phyloP scores from a whole-genome alignment of 2,797 vertebrate species.

The Octomys mimax region DNA sequence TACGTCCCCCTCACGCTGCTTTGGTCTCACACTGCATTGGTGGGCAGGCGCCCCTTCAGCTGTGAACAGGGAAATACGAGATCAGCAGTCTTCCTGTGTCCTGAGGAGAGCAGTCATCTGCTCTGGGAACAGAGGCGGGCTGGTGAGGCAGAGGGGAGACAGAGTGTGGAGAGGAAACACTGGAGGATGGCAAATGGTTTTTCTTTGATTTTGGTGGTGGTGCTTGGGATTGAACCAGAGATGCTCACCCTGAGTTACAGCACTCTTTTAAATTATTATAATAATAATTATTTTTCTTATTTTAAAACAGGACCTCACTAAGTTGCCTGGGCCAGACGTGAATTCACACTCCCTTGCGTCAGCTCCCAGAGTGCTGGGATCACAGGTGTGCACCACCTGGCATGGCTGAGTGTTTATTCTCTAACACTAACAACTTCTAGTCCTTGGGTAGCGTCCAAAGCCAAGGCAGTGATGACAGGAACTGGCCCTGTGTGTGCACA shows the following conservation, averaged over 20 bases:
- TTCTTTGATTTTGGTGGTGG: neutral
- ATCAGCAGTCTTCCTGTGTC: neutral
- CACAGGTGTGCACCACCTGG: neutral
- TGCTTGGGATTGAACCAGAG: neutral
- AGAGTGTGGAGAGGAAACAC: neutral
- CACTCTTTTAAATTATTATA: neutral
- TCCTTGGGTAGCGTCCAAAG: neutral
- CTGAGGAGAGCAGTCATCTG: neutral
- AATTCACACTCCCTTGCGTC: neutral
- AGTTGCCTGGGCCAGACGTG: neutral
- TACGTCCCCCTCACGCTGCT: neutral
- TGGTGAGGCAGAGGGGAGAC: neutral
- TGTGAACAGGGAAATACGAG: neutral
- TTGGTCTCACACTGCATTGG: neutral
- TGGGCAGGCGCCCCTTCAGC: neutral
- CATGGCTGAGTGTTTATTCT: neutral
- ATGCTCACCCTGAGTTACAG: neutral
- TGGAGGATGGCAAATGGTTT: neutral
- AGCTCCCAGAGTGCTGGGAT: neutral
- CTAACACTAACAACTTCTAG: neutral
- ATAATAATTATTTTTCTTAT: neutral
- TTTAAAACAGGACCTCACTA: neutral
- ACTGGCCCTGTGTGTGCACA: neutral
- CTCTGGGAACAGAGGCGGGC: neutral
- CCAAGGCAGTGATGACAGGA: neutral